Percentiles rank a stretch among this genome's conserved stretches.
Conservation (phyloP, 2,888 invertebrate species). For the Cheilosia vernalis region DNA sequence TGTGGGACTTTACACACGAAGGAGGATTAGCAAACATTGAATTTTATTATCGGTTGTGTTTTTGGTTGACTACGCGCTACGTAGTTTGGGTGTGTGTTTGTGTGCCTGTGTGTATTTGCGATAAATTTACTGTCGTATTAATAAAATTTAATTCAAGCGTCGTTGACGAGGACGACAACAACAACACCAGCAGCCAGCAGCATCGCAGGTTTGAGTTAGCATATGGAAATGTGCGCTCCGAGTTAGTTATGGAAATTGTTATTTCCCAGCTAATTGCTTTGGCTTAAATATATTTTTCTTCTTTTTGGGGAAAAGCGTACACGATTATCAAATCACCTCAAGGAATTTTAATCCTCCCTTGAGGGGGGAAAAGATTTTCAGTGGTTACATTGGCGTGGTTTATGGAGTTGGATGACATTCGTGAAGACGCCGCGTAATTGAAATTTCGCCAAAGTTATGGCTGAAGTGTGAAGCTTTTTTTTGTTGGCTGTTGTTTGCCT, state of each 20-base stretch:
- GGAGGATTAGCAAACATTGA: conserved; percentile 71
- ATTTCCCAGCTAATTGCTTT: conserved; percentile 68
- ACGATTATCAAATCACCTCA: conserved; percentile 68
- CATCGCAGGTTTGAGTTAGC: conserved; percentile 28
- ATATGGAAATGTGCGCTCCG: conserved; percentile 39
- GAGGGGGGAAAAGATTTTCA: conserved; percentile 35
- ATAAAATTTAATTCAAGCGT: conserved; percentile 69
- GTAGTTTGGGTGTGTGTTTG: conserved; percentile 12
- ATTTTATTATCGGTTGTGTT: conserved; percentile 73
- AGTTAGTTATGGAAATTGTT: conserved; percentile 70
- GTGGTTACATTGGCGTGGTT: conserved; percentile 39
- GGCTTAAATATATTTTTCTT: neutral
- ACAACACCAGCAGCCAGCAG: conserved; percentile 14
- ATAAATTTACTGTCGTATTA: conserved; percentile 71
- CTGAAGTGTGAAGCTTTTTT: neutral
- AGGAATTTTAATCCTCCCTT: conserved; percentile 61
- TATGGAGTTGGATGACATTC: conserved; percentile 49
- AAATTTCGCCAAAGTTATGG: conserved; percentile 29
- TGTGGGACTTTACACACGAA: conserved; percentile 48
- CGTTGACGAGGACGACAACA: conserved; percentile 14
- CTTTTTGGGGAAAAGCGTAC: conserved; percentile 6
- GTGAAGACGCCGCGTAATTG: conserved; percentile 56
- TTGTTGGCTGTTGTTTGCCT: neutral
- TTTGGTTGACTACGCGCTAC: conserved; percentile 36
- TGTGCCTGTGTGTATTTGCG: conserved; percentile 39